Percentiles rank a stretch among this genome's conserved stretches.
phyloP scores from a whole-genome alignment of 1,140 invertebrate species.

The Homalodisca vitripennis region DNA sequence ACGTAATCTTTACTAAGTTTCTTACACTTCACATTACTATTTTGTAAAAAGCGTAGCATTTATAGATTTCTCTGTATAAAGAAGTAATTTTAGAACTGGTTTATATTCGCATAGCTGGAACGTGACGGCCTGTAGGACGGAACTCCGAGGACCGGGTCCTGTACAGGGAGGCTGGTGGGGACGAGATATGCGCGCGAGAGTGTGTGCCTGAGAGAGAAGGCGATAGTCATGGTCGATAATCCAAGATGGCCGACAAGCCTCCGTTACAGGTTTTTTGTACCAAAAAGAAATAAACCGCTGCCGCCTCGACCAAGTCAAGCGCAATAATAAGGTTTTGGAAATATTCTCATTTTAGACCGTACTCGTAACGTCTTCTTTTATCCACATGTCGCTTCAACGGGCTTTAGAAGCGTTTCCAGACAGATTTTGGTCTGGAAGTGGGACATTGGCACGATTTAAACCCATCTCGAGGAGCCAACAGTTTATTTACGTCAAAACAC shows the following conservation, averaged over 20 bases:
- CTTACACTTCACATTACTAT: too few species aligned
- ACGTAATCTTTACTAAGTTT: too few species aligned
- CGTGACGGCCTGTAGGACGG: too few species aligned
- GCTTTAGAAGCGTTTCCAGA: not conserved
- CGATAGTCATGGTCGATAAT: conserved; percentile 11
- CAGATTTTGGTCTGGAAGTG: conserved; percentile 9
- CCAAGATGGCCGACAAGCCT: conserved; percentile 21
- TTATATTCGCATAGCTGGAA: too few species aligned
- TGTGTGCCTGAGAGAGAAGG: too few species aligned
- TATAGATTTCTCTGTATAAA: too few species aligned
- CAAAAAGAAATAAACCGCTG: conserved; percentile 5
- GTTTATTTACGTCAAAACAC: conserved; percentile 20
- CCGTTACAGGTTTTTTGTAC: conserved; percentile 24
- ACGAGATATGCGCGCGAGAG: too few species aligned
- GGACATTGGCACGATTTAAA: not conserved
- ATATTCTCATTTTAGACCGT: not conserved
- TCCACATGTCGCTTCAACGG: not conserved
- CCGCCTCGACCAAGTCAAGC: not conserved
- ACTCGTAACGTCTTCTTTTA: conserved; percentile 14
- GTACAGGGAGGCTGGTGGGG: too few species aligned
- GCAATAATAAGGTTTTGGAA: conserved; percentile 9
- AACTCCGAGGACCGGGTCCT: too few species aligned
- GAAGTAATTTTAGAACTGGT: too few species aligned
- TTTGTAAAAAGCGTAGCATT: too few species aligned
- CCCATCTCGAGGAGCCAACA: not conserved